Percentiles rank a stretch among this genome's conserved stretches.
Conservation (phyloP, 1,140 invertebrate genomes). For the Drosophila ambigua region DNA sequence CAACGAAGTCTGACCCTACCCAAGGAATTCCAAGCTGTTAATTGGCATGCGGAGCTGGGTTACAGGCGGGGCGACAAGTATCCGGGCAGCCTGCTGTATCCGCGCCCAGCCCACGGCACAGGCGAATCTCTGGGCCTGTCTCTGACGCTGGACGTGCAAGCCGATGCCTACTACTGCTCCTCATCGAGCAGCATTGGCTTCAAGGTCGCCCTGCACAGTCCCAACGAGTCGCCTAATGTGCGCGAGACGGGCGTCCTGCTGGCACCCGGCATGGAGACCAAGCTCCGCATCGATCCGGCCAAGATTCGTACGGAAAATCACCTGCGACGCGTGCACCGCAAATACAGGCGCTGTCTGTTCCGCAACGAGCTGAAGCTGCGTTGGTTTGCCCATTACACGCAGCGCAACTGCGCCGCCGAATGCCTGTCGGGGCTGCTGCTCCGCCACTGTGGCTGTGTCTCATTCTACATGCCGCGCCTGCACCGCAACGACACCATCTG, state of each 20-base stretch:
- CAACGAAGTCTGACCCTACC: conserved; percentile 44
- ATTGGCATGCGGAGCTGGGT: conserved; percentile 90
- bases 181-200: conserved; percentile 90
- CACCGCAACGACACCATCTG: conserved; percentile 64
- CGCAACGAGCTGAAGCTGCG: conserved; percentile 86
- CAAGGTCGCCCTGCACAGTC: conserved; percentile 89
- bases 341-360: conserved; percentile 89
- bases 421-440: conserved; percentile 88
- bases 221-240: conserved; percentile 90
- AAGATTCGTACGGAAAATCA: conserved; percentile 87
- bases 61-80: conserved; percentile 85
- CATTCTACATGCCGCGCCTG: conserved; percentile 88
- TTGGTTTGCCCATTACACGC: conserved; percentile 85
- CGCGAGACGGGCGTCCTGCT: conserved; percentile 88
- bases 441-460: conserved; percentile 87
- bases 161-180: conserved; percentile 90
- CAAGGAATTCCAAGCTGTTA: conserved; percentile 82
- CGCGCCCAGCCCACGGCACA: conserved; percentile 86
- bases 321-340: conserved; percentile 85
- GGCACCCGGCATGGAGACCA: conserved; percentile 87
- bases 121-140: conserved; percentile 89
- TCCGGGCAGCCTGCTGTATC: conserved; percentile 84
- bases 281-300: conserved; percentile 87
- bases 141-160: conserved; percentile 88
- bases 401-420: conserved; percentile 88